phyloP scores from a whole-genome alignment of 1,140 invertebrate genomes.

The Sitobion miscanthi region DNA sequence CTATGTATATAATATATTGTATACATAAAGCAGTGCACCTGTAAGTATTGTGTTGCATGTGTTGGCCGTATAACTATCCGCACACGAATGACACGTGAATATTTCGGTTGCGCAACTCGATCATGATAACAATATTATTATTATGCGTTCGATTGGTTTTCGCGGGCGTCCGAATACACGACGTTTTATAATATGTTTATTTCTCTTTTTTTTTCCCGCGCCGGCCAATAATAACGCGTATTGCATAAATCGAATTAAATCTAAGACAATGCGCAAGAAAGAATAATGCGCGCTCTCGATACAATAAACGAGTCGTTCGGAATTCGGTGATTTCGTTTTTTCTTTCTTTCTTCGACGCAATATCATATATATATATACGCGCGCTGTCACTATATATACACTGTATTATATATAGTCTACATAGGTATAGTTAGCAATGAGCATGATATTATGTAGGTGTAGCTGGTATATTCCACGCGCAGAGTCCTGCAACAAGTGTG shows the following conservation, averaged over 20 bases:
- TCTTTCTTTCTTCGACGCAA: slow-evolving; percentile 13
- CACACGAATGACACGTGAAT: slow-evolving; percentile 40
- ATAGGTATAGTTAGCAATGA: background rate
- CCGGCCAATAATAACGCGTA: background rate
- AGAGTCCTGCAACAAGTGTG: background rate
- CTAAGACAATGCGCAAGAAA: background rate
- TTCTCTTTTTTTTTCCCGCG: background rate
- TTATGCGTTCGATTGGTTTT: background rate
- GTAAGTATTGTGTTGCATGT: background rate
- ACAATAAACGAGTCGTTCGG: background rate
- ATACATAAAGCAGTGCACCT: background rate
- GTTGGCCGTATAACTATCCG: background rate
- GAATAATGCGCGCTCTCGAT: background rate
- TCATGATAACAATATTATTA: background rate
- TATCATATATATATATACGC: background rate
- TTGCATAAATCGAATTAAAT: slow-evolving; percentile 33
- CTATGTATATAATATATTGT: background rate
- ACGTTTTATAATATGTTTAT: background rate
- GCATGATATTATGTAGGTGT: too few species aligned
- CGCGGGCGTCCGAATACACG: slow-evolving; percentile 20
- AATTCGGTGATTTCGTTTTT: background rate
- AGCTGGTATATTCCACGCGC: background rate
- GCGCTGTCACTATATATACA: background rate
- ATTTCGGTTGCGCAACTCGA: slow-evolving; percentile 1
- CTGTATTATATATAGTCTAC: background rate